Evolutionary conservation across 2,888 invertebrate species (phyloP).

Genomic region (Mellilla xanthometata): DNA sequence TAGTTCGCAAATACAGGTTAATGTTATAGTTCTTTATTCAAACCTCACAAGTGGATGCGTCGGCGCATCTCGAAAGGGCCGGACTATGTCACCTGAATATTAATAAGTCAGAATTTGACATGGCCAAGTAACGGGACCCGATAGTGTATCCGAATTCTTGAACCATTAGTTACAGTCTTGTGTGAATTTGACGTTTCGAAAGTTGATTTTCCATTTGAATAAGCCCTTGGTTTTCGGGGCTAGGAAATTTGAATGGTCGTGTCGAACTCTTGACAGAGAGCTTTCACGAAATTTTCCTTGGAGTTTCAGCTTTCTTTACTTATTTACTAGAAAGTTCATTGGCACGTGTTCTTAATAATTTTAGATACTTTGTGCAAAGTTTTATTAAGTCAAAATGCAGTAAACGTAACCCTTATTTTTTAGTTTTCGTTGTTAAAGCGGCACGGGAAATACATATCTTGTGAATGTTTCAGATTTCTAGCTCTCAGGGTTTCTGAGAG

Average conservation of each 20-base stretch:
- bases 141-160: slow-evolving; percentile 24
- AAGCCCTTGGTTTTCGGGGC: slow-evolving; percentile 2
- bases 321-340: too few relatives aligned
- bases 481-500: too few relatives aligned
- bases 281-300: not conserved
- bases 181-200: slow-evolving; percentile 13
- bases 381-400: too few relatives aligned
- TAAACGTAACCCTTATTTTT: too few relatives aligned
- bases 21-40: slow-evolving; percentile 14
- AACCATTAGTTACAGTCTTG: slow-evolving; percentile 17
- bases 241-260: not conserved
- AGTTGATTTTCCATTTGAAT: slow-evolving; percentile 18
- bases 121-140: slow-evolving; percentile 28
- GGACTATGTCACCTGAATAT: slow-evolving; percentile 26
- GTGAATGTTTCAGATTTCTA: too few relatives aligned
- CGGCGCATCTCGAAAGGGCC: slow-evolving; percentile 22
- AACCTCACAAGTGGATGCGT: slow-evolving; percentile 5
- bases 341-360: too few relatives aligned
- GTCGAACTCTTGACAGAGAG: not conserved
- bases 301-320: not conserved
- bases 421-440: too few relatives aligned
- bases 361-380: too few relatives aligned
- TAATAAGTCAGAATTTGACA: slow-evolving; percentile 26
- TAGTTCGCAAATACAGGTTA: slow-evolving; percentile 14
- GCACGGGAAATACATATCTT: too few relatives aligned